Base-by-base conservation (phyloP, 30 jellyfish, hydroid and myxozoan species). In the Pseudorhiza aurosa region DNA sequence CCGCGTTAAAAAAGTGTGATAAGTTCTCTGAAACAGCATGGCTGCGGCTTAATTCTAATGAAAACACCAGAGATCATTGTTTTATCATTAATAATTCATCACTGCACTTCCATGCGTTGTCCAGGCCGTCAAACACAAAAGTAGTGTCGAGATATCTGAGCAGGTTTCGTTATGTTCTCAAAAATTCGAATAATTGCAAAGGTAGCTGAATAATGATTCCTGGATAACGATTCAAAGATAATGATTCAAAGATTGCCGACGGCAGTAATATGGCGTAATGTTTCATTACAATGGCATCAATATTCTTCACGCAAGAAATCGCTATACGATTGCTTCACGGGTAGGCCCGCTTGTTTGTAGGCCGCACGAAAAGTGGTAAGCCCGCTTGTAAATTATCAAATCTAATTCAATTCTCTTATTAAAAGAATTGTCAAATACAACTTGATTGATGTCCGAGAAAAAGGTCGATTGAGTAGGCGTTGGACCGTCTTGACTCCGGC, bases 11-110 rank as follows among this genome's bases (percentile, higher is more conserved):
- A 30, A 60, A 10, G 75, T 60, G 75, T 19, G 63, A 33, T 42
- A 39, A 36, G 43, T 40, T 17, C 26, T 15, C 62, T 71, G 51
- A 51, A 71, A 22, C 85, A 71, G 85, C 85, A 71, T 71, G 85
- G 55, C 45, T 42, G 62, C 21, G 72, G 87, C 64, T 28, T 74
- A 35, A 8, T 29, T 74, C 56, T 74, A 55, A 74, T 74, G 58
- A 58, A 29, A 58, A 57, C 87, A 74, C 77, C 75, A 56, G 77
- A 76, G 79, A 76, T 76, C 88, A 76, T 19, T 62, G 68, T 76
- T 39, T 37, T 28, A 59, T 59, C 71, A 76, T 76, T 76, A 76
- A 76, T 76, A 14, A 76, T 76, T 76, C 51, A 76, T 17, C 40
- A 45, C 17, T 24, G 75, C 67, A 26, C 26, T 46, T 55, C 25